Base-by-base conservation (phyloP, 1,140 invertebrate species). In the Drosophila aff. region DNA sequence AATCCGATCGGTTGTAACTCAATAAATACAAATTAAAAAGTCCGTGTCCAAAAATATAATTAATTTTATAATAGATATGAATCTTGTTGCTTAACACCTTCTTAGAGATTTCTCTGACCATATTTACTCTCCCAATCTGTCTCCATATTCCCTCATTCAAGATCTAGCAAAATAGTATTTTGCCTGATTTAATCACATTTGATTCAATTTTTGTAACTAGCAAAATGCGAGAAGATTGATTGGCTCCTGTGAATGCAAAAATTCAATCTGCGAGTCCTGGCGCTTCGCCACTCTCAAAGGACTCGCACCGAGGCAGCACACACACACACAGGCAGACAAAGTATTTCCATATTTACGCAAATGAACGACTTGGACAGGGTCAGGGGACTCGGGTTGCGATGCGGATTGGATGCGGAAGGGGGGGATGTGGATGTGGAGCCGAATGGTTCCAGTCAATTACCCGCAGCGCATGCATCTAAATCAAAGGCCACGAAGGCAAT, bases 391-490 rank as follows among this genome's bases (percentile, higher is more conserved):
- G 59, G 57, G 43, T 8, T n/a, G 55, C 31, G 40, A 18, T 13
- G 57, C 21, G 52, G 21, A 44, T 26, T 15, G 40, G 52, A 36
- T 28, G 13, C 10, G 26, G 59, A 28, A 8, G 23, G 13, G 59
- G 23, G 60, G 46, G 46, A 43, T 23, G 33, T 16, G 59, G 60
- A 43, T 50, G 31, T 40, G 60, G 33, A 40, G 31, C 47, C 74
- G 76, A 77, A 63, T 76, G 53, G 43, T 79, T 87, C 38, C 73
- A 81, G 77, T 78, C 84, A 81, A 84, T 89, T 89, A 64, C 67
- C 65, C 61, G 46, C 53, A 61, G 61, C 68, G 63, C 82, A 66
- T 60, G 64, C 61, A 57, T 57, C 60, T 72, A 66, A 77, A 79
- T 83, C 76, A 71, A 66, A 82, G 50, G 58, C 61, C 57, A 60